Percentiles rank a stretch among this genome's conserved stretches.
phyloP scores from a whole-genome alignment of 1,140 invertebrate genomes.

The Bombus waltoni region DNA sequence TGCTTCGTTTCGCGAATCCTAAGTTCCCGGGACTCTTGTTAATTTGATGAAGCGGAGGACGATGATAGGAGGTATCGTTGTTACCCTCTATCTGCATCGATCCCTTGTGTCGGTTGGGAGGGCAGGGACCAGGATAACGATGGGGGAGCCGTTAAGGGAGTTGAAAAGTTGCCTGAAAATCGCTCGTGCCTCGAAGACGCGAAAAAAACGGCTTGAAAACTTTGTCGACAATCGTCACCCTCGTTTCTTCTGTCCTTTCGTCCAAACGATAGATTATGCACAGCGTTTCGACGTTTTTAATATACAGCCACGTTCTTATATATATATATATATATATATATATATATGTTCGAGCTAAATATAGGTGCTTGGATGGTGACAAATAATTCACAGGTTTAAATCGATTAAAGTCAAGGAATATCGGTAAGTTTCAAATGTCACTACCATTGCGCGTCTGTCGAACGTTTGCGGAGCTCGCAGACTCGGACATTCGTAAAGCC shows the following conservation, averaged over 20 bases:
- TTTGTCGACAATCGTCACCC: not conserved
- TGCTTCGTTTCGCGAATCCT: constrained; percentile 32
- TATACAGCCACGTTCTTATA: too few relatives aligned
- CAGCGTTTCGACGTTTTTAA: not conserved
- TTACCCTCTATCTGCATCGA: not conserved
- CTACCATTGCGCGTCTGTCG: too few relatives aligned
- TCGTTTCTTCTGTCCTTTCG: too few relatives aligned
- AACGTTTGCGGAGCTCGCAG: too few relatives aligned
- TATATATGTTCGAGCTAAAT: too few relatives aligned
- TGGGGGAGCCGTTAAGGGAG: not conserved
- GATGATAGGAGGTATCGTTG: too few relatives aligned
- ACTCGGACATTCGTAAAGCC: too few relatives aligned
- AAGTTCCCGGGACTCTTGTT: constrained; percentile 6
- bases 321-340: too few relatives aligned
- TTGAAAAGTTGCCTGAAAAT: constrained; percentile 14
- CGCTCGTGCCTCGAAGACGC: not conserved
- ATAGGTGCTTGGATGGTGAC: too few relatives aligned
- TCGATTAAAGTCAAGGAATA: too few relatives aligned
- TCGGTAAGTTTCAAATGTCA: too few relatives aligned
- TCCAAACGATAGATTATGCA: not conserved
- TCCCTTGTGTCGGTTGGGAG: not conserved
- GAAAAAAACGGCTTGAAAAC: constrained; percentile 17
- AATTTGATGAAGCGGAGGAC: constrained; percentile 34
- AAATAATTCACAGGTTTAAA: too few relatives aligned
- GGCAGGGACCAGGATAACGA: not conserved